Conservation (phyloP, 2,888 invertebrate genomes). For the Belgica antarctica region DNA sequence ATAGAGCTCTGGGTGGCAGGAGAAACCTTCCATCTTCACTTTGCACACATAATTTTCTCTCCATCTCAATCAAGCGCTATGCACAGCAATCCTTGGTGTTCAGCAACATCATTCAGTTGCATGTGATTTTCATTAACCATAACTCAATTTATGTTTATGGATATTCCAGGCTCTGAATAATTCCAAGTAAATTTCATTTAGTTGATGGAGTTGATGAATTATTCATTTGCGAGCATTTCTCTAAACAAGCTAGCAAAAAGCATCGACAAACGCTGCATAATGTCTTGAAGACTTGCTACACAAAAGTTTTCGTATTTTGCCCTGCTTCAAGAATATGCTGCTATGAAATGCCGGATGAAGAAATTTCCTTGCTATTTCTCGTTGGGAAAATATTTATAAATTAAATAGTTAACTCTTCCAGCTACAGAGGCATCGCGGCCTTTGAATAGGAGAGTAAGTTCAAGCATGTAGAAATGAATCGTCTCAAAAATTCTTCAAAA, state of each 20-base stretch:
- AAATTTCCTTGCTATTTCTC: conserved; percentile 5
- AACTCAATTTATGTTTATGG: conserved; percentile 6
- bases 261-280: conserved; percentile 16
- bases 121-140: conserved; percentile 21
- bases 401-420: no score
- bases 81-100: no score
- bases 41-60: neutral
- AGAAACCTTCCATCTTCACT: neutral
- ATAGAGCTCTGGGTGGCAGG: neutral
- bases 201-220: conserved; percentile 18
- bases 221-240: neutral
- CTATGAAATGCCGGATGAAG: no score
- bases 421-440: no score
- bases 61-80: neutral
- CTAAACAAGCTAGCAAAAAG: conserved; percentile 20
- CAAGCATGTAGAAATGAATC: no score
- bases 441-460: no score
- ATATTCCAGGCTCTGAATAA: conserved; percentile 10
- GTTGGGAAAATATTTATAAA: neutral
- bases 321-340: no score
- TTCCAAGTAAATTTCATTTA: conserved; percentile 23
- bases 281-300: neutral
- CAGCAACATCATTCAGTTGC: conserved; percentile 5
- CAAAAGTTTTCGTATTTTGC: no score
- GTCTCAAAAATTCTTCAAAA: no score